Percentiles rank a stretch among this genome's conserved stretches.
Evolutionary conservation across 2,888 invertebrate species (phyloP).

Genomic region (Podotricha telesiphe): DNA sequence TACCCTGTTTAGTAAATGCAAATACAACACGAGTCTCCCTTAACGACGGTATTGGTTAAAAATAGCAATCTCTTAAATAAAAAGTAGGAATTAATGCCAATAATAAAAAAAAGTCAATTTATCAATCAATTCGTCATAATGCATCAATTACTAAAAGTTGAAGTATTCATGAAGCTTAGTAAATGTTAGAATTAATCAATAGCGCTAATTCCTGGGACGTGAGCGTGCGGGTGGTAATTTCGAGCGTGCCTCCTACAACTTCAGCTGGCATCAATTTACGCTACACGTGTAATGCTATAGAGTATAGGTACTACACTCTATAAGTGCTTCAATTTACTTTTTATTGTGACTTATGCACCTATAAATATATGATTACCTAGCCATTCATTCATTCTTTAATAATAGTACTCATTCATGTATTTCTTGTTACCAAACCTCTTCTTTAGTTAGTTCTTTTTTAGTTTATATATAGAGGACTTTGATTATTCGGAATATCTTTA

Average conservation of each 20-base stretch:
- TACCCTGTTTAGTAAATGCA: too few relatives aligned
- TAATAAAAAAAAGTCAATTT: background rate
- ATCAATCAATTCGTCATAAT: background rate
- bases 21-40: too few relatives aligned
- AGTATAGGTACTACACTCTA: background rate
- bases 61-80: background rate
- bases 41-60: too few relatives aligned
- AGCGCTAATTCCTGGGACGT: conserved; percentile 4
- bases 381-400: background rate
- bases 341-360: background rate
- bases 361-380: background rate
- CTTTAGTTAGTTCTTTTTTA: too few relatives aligned
- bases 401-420: too few relatives aligned
- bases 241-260: conserved; percentile 19
- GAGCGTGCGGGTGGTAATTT: background rate
- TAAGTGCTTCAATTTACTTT: background rate
- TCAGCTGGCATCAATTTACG: conserved; percentile 20
- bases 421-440: too few relatives aligned
- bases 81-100: background rate
- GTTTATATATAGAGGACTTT: too few relatives aligned
- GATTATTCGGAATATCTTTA: too few relatives aligned
- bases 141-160: background rate
- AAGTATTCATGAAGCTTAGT: background rate
- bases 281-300: conserved; percentile 18
- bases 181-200: background rate